Conservation (phyloP, 2,113 vertebrate species). For the Alethe diademata region DNA sequence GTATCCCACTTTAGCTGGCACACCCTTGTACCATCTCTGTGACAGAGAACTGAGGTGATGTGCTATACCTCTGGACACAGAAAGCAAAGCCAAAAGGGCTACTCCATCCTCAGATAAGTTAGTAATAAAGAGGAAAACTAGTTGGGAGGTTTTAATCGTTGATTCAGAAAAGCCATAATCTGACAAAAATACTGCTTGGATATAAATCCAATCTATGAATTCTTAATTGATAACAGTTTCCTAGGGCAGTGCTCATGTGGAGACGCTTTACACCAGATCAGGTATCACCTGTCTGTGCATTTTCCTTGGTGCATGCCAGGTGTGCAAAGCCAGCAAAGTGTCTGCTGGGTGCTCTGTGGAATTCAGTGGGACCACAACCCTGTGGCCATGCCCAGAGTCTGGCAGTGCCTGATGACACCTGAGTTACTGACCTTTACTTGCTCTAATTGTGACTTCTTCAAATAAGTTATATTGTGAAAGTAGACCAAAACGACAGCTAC, state of each 20-base stretch:
- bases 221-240: not conserved
- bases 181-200: not conserved
- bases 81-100: not conserved
- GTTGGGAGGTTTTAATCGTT: not conserved
- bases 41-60: not conserved
- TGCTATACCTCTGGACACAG: not conserved
- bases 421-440: not conserved
- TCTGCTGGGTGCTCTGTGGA: not conserved
- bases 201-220: not conserved
- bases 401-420: not conserved
- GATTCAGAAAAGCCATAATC: not conserved
- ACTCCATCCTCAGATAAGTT: not conserved
- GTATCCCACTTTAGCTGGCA: not conserved
- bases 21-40: rapidly evolving
- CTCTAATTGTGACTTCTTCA: not conserved
- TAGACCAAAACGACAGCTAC: not conserved
- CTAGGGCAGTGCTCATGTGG: not conserved
- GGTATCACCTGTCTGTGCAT: not conserved
- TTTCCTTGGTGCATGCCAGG: not conserved
- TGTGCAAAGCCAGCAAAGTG: not conserved
- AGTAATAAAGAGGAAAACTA: not conserved
- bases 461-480: not conserved
- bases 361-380: not conserved
- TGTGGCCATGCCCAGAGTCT: rapidly evolving
- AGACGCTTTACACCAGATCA: not conserved